Evolutionary conservation across 1,140 invertebrate genomes (phyloP), one percentile per base, ranked within the genome.

Genomic region (Lepidurus packardi): DNA sequence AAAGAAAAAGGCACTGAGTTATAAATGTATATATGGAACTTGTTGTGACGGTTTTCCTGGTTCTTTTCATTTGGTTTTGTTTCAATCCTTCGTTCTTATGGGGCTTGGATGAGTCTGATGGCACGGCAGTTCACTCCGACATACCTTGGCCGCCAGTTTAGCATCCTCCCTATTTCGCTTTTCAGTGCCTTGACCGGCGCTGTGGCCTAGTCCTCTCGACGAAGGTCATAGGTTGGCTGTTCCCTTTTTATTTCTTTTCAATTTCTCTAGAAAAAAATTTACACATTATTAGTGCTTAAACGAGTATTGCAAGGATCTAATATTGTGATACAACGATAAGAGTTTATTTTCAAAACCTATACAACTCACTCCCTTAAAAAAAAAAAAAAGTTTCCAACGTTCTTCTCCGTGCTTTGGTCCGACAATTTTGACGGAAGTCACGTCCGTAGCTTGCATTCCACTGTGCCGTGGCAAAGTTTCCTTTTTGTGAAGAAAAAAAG

Each of bases 391-490:
- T 65, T 9, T 65, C 53, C 16, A 65, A 13, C 16, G 16, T 65
- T 65, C 21, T 65, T 65, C 53, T 65, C 53, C n/a, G 53, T 65
- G 53, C 53, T 65, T 13, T 65, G 53, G 53, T n/a, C 53, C 53
- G 53, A 65, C 53, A 16, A 65, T n/a, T 65, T 65, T 7, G 53
- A 65, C 53, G 53, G 53, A 65, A 65, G 53, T 65, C 53, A 65
- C 53, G 53, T 65, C 53, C 53, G 53, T 65, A 65, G 53, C 21
- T 65, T 65, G 53, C 53, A 21, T 65, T 65, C n/a, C 53, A 65
- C 53, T 65, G 53, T 65, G 53, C 53, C 53, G 53, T 65, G 53
- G 53, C 53, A 65, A 65, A 16, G 8, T 16, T 16, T 65, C 7
- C 34, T 34, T 34, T 34, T 34, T 34, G 34, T 34, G 34, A 34